Evolutionary conservation across 2,797 vertebrate species (phyloP).

Genomic region (Spheniscus humboldti): DNA sequence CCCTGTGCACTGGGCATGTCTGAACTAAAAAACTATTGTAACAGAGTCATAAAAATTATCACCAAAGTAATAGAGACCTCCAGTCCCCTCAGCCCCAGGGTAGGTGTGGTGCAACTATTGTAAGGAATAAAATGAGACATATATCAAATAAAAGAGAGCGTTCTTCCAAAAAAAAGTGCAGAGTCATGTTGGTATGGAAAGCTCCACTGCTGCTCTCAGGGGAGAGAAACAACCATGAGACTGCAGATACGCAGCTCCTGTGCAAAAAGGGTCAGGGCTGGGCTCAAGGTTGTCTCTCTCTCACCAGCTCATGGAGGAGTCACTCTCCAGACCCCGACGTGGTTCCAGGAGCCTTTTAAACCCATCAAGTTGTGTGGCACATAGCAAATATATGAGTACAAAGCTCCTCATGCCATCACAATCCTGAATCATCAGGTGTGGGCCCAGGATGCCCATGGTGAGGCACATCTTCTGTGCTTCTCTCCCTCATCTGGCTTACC

Average conservation of each 20-base stretch:
- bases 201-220: not conserved
- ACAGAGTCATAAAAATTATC: not conserved
- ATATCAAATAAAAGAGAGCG: not conserved
- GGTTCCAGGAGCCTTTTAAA: not conserved
- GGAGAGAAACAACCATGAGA: not conserved
- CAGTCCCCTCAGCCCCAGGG: not conserved
- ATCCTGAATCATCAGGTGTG: not conserved
- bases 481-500: not conserved
- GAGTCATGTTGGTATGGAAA: slow-evolving; percentile 9
- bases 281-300: not conserved
- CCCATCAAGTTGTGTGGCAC: not conserved
- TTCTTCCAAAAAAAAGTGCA: not conserved
- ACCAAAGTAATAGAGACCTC: not conserved
- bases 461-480: not conserved
- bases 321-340: not conserved
- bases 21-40: not conserved
- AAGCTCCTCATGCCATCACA: not conserved
- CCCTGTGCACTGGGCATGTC: not conserved
- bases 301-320: not conserved
- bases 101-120: not conserved
- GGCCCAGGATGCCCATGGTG: not conserved
- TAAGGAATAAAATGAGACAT: not conserved
- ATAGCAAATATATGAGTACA: not conserved
- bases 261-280: not conserved
- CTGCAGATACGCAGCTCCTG: not conserved